A percentile compares a stretch with the other conserved stretches of the same genome.
These are phyloP conservation scores for Eriocheir sinensis DNA, from an alignment of 1,140 invertebrate species.

Conservation along the genomic window DNA sequence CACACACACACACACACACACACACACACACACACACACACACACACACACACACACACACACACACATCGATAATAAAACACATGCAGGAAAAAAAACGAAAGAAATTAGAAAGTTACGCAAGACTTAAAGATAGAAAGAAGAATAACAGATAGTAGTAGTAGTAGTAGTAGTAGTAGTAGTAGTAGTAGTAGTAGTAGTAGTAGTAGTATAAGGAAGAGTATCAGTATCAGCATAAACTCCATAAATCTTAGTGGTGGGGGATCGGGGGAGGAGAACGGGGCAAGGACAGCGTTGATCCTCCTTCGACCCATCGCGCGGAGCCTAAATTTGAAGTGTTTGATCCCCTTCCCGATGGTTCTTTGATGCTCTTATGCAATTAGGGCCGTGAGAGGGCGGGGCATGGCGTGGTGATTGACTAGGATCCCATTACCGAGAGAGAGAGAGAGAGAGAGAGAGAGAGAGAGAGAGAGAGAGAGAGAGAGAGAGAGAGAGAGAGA, in stretches of 20 bases:
- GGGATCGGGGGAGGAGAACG: no score
- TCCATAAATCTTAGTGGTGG: no score
- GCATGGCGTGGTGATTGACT: neutral
- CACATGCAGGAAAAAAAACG: neutral
- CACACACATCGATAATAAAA: no score
- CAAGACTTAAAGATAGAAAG: neutral
- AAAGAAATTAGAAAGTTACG: neutral
- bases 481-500: slow-evolving; percentile 8
- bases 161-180: neutral
- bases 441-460: slow-evolving; percentile 22
- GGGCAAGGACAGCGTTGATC: neutral
- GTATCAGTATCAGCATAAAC: no score
- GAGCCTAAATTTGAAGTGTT: neutral
- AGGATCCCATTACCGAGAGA: neutral
- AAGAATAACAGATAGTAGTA: neutral
- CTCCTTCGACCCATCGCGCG: neutral
- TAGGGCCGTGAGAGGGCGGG: neutral
- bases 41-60: neutral
- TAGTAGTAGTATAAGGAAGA: slow-evolving; percentile 1
- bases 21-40: slow-evolving; percentile 29
- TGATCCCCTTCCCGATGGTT: neutral
- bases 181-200: no score
- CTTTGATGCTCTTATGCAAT: neutral
- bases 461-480: slow-evolving; percentile 22
- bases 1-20: slow-evolving; percentile 3